Base-by-base conservation (phyloP, 2,888 invertebrate species). In the Cryptocheilus praepositus region DNA sequence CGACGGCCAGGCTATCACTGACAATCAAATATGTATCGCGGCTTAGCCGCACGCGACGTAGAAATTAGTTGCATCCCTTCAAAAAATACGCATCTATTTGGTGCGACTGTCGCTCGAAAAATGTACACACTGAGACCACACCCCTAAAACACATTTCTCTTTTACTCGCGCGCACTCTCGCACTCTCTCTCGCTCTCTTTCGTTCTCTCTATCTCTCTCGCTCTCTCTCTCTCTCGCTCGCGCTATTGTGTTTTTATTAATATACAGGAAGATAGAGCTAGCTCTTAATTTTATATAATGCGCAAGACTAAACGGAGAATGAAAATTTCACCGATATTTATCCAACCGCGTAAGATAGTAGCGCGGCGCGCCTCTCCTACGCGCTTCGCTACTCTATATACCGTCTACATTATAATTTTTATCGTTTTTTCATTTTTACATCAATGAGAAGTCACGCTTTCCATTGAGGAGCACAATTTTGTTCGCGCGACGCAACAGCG, bases 21-120 rank as follows among this genome's bases (percentile, higher is more conserved):
- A 81, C 77, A 81, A 82, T 79, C 75, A 64, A 79, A 61, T 64
- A 65, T 65, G 71, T 61, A 44, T 46, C 19, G 49, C 49, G 61
- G 52, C 56, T 58, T 57, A 61, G 62, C 66, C 51, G 70, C 67
- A 61, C 59, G 67, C 73, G 71, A 49, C 49, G 68, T 79, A 74
- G 61, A 67, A 65, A 67, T 52, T 68, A 68, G 58, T 63, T 64
- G 64, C 62, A 69, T 74, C 58, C 74, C 62, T 70, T 85, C 84
- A 74, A 86, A 87, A 87, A 86, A 86, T 87, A 87, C 83, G 83
- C 80, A 79, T 83, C 78, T 82, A 83, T 85, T 81, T 83, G 80
- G 73, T 74, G 76, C 66, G 68, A 79, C 77, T 75, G 75, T 80
- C 76, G 75, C 80, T 82, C 77, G 70, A 81, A 85, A 84, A 85